Evolutionary conservation across 2,113 vertebrate species (phyloP), one percentile per base, ranked within the genome.

Genomic region (Galemys pyrenaicus): DNA sequence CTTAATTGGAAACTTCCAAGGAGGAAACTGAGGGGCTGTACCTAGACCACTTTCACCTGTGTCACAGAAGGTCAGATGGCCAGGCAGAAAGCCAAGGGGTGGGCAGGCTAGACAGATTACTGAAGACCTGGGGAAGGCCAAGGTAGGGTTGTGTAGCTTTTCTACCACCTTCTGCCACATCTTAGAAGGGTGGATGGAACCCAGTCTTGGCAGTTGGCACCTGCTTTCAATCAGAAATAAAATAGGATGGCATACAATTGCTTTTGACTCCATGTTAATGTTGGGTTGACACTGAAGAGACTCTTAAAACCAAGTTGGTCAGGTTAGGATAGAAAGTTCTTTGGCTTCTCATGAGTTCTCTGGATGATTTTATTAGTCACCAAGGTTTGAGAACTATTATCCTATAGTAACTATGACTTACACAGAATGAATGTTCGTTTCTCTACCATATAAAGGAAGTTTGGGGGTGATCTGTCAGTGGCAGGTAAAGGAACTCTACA

Each of bases 111-210:
- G 12, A 28, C 32, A 70, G 73, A 16, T 32, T 9, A 20, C 28
- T 1, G 0, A 54, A 26, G 81, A 44, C 5, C 4, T 16, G 60
- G 51, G 30, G 68, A 46, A 58, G 44, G 49, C n/a, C 2, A 5
- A 22, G 65, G 75, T 22, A 26, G 13, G 32, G 32, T 46, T 0
- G 1, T 70, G 51, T 20, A 28, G 17, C 49, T 51, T 16, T 51
- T 24, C 28, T 51, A 2, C 35, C 9, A 13, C 54, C 39, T 15
- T 13, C 49, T 89, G 62, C 68, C 0, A 0, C 56, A 0, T 44
- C 13, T 19, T 22, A 5, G 39, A 35, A 62, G 71, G 9, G 22
- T 12, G 12, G 28, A 2, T 88, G 51, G 75, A 28, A 65, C 56
- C 30, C 32, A 11, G 62, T 54, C 41, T 62, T 62, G 75, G 60